Percentiles rank a stretch among this genome's conserved stretches.
phyloP scores from a whole-genome alignment of 35 echinoderm and acorn worm genomes.

The Heliocidaris erythrogramma region DNA sequence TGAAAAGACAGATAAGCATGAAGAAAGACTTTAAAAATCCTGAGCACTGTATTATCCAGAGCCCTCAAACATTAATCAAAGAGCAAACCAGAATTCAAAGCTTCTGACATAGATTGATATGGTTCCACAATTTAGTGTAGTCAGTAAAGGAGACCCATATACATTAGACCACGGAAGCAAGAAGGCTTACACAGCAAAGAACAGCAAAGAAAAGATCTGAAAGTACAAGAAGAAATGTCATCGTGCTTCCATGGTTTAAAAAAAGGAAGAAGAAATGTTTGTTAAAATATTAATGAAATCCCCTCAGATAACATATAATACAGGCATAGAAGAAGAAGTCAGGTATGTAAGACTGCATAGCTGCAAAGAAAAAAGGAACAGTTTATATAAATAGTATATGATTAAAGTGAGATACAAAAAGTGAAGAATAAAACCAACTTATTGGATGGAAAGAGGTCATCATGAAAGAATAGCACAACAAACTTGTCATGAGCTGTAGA shows the following conservation, averaged over 20 bases:
- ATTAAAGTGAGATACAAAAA: neutral
- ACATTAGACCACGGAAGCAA: neutral
- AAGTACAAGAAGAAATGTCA: neutral
- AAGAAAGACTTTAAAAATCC: neutral
- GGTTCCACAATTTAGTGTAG: neutral
- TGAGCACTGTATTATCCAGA: neutral
- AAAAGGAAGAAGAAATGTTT: neutral
- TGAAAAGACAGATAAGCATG: neutral
- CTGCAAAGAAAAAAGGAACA: neutral
- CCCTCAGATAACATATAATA: neutral
- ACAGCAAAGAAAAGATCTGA: neutral
- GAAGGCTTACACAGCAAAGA: neutral
- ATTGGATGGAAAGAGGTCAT: neutral
- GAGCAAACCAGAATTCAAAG: neutral
- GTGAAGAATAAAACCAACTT: neutral
- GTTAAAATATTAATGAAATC: neutral
- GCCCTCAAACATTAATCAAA: neutral
- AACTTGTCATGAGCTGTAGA: neutral
- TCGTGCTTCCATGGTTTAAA: neutral
- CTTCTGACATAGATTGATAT: neutral
- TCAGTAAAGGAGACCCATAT: neutral
- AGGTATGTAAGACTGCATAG: neutral
- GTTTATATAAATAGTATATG: neutral
- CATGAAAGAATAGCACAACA: neutral
- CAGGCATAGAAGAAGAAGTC: neutral